phyloP scores from a whole-genome alignment of 2,797 vertebrate genomes.

The Chromis chromis region DNA sequence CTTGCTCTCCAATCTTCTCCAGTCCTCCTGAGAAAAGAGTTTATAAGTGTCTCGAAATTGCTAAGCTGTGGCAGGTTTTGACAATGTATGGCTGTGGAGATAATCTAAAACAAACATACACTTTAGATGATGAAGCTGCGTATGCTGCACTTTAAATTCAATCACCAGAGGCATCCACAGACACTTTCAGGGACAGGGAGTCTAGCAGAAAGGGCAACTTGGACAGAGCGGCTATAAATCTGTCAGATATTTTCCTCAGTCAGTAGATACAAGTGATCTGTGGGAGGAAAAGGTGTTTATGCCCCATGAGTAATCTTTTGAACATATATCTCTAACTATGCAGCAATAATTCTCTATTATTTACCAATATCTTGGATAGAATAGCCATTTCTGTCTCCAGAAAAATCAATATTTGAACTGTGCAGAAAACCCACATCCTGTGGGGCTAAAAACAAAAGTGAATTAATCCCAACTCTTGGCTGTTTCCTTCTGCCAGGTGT shows the following conservation, averaged over 20 bases:
- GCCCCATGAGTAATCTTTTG: constrained; percentile 4
- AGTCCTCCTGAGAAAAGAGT: constrained; percentile 18
- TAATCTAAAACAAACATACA: constrained; percentile 50
- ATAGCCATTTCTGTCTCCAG: background rate
- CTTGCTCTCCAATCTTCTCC: constrained; percentile 40
- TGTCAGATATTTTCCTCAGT: constrained; percentile 28
- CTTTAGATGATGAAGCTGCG: constrained; percentile 29
- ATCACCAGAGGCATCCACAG: constrained; percentile 27
- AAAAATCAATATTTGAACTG: constrained; percentile 32
- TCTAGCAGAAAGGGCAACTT: constrained; percentile 26
- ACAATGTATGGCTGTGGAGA: constrained; percentile 19
- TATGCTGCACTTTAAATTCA: constrained; percentile 39
- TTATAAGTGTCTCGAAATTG: constrained; percentile 28
- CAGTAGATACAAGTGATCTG: constrained; percentile 3
- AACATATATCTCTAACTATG: constrained; percentile 14
- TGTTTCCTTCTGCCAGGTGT: constrained; percentile 33
- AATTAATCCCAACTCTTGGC: constrained; percentile 33
- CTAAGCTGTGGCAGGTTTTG: constrained; percentile 33
- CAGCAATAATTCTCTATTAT: constrained; percentile 31
- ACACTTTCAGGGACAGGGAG: constrained; percentile 9
- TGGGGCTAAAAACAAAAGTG: constrained; percentile 16
- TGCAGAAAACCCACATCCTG: constrained; percentile 5
- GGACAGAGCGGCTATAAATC: constrained; percentile 26
- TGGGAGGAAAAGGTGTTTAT: background rate
- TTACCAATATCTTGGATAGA: constrained; percentile 2